Conservation (phyloP, 2,888 invertebrate species). For the Eulithis testata region DNA sequence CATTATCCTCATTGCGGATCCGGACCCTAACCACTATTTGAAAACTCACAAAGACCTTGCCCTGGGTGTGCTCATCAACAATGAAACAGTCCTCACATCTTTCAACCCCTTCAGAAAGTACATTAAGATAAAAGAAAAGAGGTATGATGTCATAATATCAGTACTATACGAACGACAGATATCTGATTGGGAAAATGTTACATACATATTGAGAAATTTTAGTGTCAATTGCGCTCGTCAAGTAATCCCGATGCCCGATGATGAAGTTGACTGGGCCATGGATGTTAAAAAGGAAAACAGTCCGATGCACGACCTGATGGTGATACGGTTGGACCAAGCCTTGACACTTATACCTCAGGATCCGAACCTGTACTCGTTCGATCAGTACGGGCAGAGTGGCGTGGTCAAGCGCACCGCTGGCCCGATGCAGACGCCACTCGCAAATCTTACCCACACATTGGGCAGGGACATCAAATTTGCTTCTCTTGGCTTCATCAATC, state of each 20-base stretch:
- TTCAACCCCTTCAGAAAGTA: conserved; percentile 28
- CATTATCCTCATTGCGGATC: conserved; percentile 1
- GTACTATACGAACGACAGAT: conserved; percentile 3
- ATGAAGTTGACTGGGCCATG: conserved; percentile 2
- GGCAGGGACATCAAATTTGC: conserved; percentile 18
- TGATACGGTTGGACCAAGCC: conserved; percentile 9
- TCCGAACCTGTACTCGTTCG: conserved; percentile 7
- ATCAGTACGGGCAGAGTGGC: background rate
- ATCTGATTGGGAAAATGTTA: background rate
- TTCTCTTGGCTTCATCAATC: conserved; percentile 15
- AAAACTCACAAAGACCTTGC: conserved; percentile 6
- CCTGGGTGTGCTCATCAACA: conserved; percentile 20
- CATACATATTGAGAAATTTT: conserved; percentile 3
- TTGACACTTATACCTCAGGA: background rate
- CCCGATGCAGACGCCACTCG: conserved; percentile 6
- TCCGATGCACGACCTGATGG: conserved; percentile 31
- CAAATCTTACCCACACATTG: background rate
- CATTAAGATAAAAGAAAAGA: background rate
- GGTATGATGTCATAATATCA: conserved; percentile 2
- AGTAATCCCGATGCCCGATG: conserved; percentile 1
- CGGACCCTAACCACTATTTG: background rate
- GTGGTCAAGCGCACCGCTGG: background rate
- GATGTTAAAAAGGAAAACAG: conserved; percentile 12
- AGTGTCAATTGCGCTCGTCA: conserved; percentile 21
- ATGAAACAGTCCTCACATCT: conserved; percentile 20